Percentiles rank a stretch among this genome's conserved stretches.
phyloP scores from a whole-genome alignment of 1,140 invertebrate genomes.

The Schlechtendalia chinensis region DNA sequence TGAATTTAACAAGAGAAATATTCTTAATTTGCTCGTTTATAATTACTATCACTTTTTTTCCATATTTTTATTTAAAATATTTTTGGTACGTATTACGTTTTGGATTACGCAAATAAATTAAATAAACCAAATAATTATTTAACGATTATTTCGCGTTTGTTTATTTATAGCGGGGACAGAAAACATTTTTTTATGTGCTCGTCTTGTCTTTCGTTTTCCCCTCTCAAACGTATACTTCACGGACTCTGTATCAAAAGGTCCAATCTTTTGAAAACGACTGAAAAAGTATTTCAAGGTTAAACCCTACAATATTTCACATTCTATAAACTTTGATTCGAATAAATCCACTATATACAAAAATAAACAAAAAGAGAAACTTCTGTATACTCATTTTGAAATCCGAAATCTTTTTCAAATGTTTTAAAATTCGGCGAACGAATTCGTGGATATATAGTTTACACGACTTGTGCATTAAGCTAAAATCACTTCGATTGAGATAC shows the following conservation, averaged over 20 bases:
- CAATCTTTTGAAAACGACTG: background rate
- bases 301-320: background rate
- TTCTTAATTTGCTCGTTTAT: too few species aligned
- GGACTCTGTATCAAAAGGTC: background rate
- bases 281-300: background rate
- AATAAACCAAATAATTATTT: conserved; percentile 13
- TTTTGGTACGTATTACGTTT: too few species aligned
- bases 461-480: background rate
- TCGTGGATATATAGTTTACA: background rate
- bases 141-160: background rate
- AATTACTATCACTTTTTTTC: too few species aligned
- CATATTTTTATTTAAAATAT: too few species aligned
- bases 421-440: background rate
- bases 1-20: too few species aligned
- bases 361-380: background rate
- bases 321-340: background rate
- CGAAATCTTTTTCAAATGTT: background rate
- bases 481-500: background rate
- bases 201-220: background rate
- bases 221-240: background rate
- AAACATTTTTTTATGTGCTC: background rate
- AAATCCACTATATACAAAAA: background rate
- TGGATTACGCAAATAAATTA: background rate
- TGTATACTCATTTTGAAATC: background rate
- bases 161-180: too few species aligned